Conservation (phyloP, 2,888 invertebrate species). For the Drosophila mettleri region DNA sequence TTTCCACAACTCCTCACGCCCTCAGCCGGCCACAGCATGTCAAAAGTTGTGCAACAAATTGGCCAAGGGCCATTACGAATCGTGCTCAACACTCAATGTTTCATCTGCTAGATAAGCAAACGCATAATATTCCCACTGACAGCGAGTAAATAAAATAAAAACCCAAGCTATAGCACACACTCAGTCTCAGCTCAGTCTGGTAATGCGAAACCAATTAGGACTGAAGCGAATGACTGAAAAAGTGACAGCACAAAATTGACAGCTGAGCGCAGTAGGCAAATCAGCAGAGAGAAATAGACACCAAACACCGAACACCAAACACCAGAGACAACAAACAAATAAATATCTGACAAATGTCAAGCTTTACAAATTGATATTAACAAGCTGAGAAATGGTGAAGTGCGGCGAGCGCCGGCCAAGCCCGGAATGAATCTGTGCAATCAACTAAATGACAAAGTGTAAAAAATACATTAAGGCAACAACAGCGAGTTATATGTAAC, state of each 20-base stretch:
- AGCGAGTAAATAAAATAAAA: no score
- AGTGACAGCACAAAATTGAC: constrained; percentile 64
- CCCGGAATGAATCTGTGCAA: constrained; percentile 54
- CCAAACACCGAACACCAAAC: constrained; percentile 7
- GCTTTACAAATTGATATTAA: constrained; percentile 12
- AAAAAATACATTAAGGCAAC: constrained; percentile 26
- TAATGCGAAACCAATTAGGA: constrained; percentile 75
- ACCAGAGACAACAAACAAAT: constrained; percentile 14
- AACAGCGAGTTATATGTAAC: constrained; percentile 32
- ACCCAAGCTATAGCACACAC: no score
- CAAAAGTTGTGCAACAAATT: constrained; percentile 19
- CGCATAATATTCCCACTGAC: neutral
- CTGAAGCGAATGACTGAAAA: constrained; percentile 61
- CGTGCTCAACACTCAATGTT: neutral
- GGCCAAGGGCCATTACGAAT: neutral
- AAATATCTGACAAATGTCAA: constrained; percentile 24
- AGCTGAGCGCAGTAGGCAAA: constrained; percentile 42
- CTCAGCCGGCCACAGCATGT: constrained; percentile 23
- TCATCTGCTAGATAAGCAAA: neutral
- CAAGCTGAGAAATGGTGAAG: constrained; percentile 7
- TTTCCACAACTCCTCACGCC: constrained; percentile 18
- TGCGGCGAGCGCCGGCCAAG: constrained; percentile 37
- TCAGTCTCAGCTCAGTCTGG: constrained; percentile 34
- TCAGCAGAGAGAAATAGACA: constrained; percentile 8
- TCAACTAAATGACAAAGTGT: constrained; percentile 51